phyloP scores from a whole-genome alignment of 1,140 invertebrate species.

The Paramacrobiotus metropolitanus region DNA sequence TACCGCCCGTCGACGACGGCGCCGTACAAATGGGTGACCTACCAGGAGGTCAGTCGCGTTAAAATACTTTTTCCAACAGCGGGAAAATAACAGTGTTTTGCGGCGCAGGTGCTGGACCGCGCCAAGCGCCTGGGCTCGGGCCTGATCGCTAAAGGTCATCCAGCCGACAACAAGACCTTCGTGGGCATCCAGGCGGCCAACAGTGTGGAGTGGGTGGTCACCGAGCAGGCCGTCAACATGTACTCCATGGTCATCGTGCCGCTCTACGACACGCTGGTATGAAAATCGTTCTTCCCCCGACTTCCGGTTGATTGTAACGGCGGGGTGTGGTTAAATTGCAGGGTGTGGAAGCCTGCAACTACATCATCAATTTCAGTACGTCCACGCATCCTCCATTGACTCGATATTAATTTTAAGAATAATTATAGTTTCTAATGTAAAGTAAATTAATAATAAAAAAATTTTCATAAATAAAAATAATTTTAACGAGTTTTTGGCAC shows the following conservation, averaged over 20 bases:
- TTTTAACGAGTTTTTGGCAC: not conserved
- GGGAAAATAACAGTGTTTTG: too few relatives aligned
- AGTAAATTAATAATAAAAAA: not conserved
- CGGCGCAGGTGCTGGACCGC: too few relatives aligned
- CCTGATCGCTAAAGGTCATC: conserved; percentile 48
- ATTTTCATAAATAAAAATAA: not conserved
- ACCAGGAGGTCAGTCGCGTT: not conserved
- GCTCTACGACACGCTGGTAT: conserved; percentile 85
- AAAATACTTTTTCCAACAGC: too few relatives aligned
- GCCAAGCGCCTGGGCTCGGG: conserved; percentile 78
- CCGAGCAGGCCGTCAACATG: conserved; percentile 75
- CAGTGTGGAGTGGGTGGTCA: conserved; percentile 73
- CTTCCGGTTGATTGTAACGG: too few relatives aligned
- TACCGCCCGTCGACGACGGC: not conserved
- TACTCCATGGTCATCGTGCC: conserved; percentile 87
- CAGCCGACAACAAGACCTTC: conserved; percentile 39
- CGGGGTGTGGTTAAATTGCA: too few relatives aligned
- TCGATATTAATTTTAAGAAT: too few relatives aligned
- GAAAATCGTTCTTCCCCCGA: too few relatives aligned
- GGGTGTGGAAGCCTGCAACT: conserved; percentile 77
- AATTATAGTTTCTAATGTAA: too few relatives aligned
- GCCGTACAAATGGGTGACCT: not conserved
- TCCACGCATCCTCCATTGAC: not conserved
- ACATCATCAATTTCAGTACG: conserved; percentile 67
- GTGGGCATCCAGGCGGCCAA: conserved; percentile 85